phyloP scores from a whole-genome alignment of 2,888 invertebrate species.

The Busseola fusca region DNA sequence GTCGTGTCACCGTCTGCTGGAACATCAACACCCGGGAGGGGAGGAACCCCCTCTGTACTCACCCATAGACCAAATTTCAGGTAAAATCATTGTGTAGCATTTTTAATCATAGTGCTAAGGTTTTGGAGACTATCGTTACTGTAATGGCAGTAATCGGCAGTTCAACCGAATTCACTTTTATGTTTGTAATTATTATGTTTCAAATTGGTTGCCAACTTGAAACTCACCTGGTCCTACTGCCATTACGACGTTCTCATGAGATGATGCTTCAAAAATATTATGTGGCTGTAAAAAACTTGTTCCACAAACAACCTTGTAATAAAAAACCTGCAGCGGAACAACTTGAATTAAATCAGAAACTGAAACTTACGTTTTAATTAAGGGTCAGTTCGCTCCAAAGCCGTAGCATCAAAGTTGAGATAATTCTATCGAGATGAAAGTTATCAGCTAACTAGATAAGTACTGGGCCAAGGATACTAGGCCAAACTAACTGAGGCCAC shows the following conservation, averaged over 20 bases:
- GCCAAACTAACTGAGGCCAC: slow-evolving; percentile 35
- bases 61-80: slow-evolving; percentile 88
- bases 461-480: slow-evolving; percentile 39
- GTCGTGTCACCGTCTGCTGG: slow-evolving; percentile 88
- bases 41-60: slow-evolving; percentile 87
- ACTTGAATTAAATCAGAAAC: neutral
- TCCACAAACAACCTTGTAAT: neutral
- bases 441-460: slow-evolving; percentile 53
- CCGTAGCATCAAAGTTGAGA: slow-evolving; percentile 36
- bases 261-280: neutral
- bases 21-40: slow-evolving; percentile 87
- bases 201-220: slow-evolving; percentile 2
- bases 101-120: slow-evolving; percentile 22
- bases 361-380: neutral
- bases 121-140: slow-evolving; percentile 29
- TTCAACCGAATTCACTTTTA: neutral
- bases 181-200: neutral
- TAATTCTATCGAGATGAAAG: slow-evolving; percentile 39
- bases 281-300: neutral
- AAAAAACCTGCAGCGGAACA: neutral
- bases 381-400: slow-evolving; percentile 14
- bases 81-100: slow-evolving; percentile 68
- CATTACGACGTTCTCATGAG: neutral
- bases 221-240: too few relatives aligned
- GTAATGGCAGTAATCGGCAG: neutral